Conservation (phyloP, 2,797 vertebrate species). For the Falco peregrinus region DNA sequence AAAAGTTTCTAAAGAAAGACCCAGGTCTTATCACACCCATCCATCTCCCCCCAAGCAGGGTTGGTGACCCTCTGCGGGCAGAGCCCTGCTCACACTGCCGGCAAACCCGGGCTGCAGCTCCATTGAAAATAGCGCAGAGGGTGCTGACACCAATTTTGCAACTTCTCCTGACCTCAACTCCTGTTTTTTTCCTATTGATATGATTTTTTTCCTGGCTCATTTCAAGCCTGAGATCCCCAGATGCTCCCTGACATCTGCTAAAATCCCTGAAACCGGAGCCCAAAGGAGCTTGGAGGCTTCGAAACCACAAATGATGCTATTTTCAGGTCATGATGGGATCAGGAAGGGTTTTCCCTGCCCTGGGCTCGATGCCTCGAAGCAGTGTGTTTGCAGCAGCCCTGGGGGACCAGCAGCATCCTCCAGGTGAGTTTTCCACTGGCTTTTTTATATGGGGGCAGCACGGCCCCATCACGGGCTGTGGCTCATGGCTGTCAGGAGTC, state of each 20-base stretch:
- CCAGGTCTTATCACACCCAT: neutral
- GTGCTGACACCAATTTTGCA: neutral
- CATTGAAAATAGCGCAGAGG: neutral
- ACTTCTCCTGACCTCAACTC: neutral
- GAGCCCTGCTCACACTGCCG: rapidly evolving
- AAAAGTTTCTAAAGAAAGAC: neutral
- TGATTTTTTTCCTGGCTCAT: neutral
- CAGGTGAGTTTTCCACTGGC: neutral
- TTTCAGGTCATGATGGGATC: neutral
- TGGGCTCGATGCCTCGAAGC: rapidly evolving
- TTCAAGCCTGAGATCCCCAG: constrained; percentile 26
- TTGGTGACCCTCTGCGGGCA: neutral
- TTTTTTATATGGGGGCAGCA: neutral
- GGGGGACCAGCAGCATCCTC: rapidly evolving
- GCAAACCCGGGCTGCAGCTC: neutral
- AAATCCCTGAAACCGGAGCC: neutral
- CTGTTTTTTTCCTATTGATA: neutral
- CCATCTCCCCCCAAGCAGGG: rapidly evolving
- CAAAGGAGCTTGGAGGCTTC: neutral
- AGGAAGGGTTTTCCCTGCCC: neutral
- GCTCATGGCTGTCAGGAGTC: neutral
- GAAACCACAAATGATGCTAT: neutral
- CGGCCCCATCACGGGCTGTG: rapidly evolving
- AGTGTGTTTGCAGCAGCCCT: neutral
- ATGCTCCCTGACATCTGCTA: neutral